Evolutionary conservation across 2,797 vertebrate genomes (phyloP), one percentile per base, ranked within the genome.

Genomic region (Ispidina picta): DNA sequence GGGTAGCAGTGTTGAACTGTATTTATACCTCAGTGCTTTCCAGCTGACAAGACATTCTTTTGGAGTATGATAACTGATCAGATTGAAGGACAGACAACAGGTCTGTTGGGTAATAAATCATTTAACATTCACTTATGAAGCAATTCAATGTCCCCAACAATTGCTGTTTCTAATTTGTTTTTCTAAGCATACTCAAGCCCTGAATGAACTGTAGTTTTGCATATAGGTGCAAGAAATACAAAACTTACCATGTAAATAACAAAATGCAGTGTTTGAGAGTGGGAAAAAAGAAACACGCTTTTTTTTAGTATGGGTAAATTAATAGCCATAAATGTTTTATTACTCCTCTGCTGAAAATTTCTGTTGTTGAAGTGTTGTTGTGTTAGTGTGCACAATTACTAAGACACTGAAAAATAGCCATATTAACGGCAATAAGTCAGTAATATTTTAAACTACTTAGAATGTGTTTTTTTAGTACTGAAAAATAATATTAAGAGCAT

Each of bases 91-190:
- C 91, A 93, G 85, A 89, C 39, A 96, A 81, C 21, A 55, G 37
- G 37, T 56, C 90, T 77, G 78, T 31, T 89, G 86, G 92, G 89
- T 80, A 96, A 95, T 86, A 87, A 90, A 96, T 93, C 35, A 82
- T 93, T 94, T 56, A 62, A 60, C n/a, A 49, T 76, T 83, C 71
- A 84, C 54, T 82, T 92, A 35, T 64, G 65, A 94, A 94, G 80
- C 79, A 94, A 92, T 54, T 62, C 49, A 79, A 35, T n/a, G 43
- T 80, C 70, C 26, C 46, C 74, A 94, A 28, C 15, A 55, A 43
- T 52, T 70, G 13, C 54, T 74, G 29, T 84, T 93, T 90, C 70
- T 60, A 73, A 65, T 90, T 92, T 92, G 41, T 64, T 74, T 94
- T 94, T 86, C 75, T 79, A 85, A 92, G 54, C 58, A 56, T 91